These are phyloP conservation scores for Aphelinus atriplicis DNA, from an alignment of 1,140 invertebrate genomes.

Conservation along the genomic window DNA sequence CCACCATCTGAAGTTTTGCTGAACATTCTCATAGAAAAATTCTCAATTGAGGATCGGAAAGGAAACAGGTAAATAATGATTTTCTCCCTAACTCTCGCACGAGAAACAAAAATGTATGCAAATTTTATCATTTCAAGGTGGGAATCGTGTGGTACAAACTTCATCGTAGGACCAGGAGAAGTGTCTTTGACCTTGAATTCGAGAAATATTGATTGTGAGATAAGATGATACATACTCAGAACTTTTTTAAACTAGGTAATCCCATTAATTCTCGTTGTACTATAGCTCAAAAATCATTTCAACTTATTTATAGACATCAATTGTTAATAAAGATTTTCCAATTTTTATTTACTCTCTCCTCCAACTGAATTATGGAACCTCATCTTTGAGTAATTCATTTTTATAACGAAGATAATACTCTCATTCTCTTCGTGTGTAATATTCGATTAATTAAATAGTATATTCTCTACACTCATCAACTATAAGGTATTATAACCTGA, in stretches of 20 bases:
- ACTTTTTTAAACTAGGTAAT: conserved; percentile 6
- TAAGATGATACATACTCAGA: too few relatives aligned
- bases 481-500: too few relatives aligned
- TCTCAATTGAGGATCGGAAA: conserved; percentile 26
- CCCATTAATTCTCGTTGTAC: not conserved
- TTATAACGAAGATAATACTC: too few relatives aligned
- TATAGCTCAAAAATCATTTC: conserved; percentile 1
- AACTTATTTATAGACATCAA: not conserved
- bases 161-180: conserved; percentile 10
- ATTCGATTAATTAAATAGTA: too few relatives aligned
- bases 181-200: not conserved
- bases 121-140: conserved; percentile 2
- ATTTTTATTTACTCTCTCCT: too few relatives aligned
- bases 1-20: not conserved
- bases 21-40: conserved; percentile 8
- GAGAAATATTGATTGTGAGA: too few relatives aligned
- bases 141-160: conserved; percentile 3
- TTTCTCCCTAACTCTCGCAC: not conserved
- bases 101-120: too few relatives aligned
- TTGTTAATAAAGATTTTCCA: conserved; percentile 7
- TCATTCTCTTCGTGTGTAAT: too few relatives aligned
- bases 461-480: too few relatives aligned
- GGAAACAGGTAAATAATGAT: conserved; percentile 14
- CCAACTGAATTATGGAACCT: too few relatives aligned
- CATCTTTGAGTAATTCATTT: too few relatives aligned